Evolutionary conservation across 2,888 invertebrate genomes (phyloP).

Genomic region (Orchesella flavescens): DNA sequence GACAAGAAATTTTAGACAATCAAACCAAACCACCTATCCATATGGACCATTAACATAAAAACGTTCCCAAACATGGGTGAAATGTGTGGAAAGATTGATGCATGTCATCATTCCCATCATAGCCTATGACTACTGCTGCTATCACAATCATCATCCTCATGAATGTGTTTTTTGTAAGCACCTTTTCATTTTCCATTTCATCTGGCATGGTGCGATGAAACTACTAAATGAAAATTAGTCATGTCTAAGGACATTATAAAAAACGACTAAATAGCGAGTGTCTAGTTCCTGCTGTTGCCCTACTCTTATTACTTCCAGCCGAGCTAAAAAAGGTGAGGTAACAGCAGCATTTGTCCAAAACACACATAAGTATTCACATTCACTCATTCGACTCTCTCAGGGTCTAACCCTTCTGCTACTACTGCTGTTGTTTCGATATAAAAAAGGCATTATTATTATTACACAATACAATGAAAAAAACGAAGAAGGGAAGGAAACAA

Average conservation of each 20-base stretch:
- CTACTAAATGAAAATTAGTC: slow-evolving; percentile 19
- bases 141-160: not conserved
- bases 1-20: not conserved
- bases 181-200: not conserved
- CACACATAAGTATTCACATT: not conserved
- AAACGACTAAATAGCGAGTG: slow-evolving; percentile 8
- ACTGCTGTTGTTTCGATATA: slow-evolving; percentile 4
- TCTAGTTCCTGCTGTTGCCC: slow-evolving; percentile 30
- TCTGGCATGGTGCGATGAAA: not conserved
- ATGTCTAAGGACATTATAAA: slow-evolving; percentile 21
- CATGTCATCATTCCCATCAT: not conserved
- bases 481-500: slow-evolving; percentile 50
- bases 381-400: not conserved
- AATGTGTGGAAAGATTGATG: slow-evolving; percentile 2
- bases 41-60: slow-evolving; percentile 16
- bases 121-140: not conserved
- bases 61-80: not conserved
- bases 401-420: slow-evolving; percentile 10
- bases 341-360: not conserved
- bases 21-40: slow-evolving; percentile 4
- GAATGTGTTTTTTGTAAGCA: not conserved
- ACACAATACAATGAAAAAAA: slow-evolving; percentile 14
- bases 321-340: slow-evolving; percentile 20
- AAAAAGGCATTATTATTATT: slow-evolving; percentile 27
- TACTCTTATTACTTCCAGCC: not conserved